Evolutionary conservation across 2,888 invertebrate species (phyloP), one percentile per base, ranked within the genome.

Genomic region (Diaperis boleti): DNA sequence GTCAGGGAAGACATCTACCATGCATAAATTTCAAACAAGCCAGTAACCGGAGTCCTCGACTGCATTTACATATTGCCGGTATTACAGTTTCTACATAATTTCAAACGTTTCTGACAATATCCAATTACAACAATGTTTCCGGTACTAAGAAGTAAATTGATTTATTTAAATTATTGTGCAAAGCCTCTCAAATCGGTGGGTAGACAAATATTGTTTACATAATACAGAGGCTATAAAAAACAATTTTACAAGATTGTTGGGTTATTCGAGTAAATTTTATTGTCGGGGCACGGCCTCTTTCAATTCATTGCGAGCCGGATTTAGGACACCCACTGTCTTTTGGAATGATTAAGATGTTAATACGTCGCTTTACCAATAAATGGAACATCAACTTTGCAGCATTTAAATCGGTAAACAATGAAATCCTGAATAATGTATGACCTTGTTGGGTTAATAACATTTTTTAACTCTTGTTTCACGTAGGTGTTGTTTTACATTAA

Each of bases 151-250:
- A n/a, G n/a, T 20, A 20, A 20, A 20, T 20, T 20, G 20, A 4
- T 20, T 20, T 20, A 4, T 20, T 20, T 20, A 20, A 20, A n/a
- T 54, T 54, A 54, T 41, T 54, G 17, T 41, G 15, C 15, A 39
- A 29, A 54, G 41, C 41, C 26, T 54, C 41, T 54, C 41, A 54
- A 41, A 41, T 41, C 54, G 54, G 29, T 17, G 39, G 39, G 54
- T 41, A 54, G 41, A 41, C 41, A 41, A 54, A 41, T 54, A 39
- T 39, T 39, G 26, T 54, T n/a, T 54, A 39, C 41, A 39, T 39
- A 54, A 54, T 13, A 15, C n/a, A 14, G 14, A 10, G 41, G 14
- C 39, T 41, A 54, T 39, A 54, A 54, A 39, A 39, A 15, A 31
- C 29, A 35, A n/a, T 49, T 39, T 39, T 39, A 54, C 14, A 29